Conservation (phyloP, 2,888 invertebrate species). For the Exocentrus adspersus region DNA sequence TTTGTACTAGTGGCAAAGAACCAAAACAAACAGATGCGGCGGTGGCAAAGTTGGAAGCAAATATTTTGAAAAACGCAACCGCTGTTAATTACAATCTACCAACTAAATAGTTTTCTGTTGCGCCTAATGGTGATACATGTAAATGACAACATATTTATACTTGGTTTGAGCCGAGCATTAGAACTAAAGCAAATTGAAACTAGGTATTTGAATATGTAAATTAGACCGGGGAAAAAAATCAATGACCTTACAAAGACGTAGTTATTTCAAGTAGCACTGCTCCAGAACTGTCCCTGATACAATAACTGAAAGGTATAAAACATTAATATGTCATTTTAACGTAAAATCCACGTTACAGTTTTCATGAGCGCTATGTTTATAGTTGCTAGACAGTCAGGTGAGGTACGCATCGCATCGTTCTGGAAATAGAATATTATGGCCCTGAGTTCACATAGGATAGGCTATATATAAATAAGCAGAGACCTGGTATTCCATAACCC, state of each 20-base stretch:
- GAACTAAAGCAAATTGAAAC: not conserved
- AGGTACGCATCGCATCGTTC: constrained; percentile 51
- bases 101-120: too few relatives aligned
- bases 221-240: not conserved
- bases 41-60: too few relatives aligned
- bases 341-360: constrained; percentile 26
- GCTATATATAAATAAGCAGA: constrained; percentile 54
- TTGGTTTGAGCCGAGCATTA: not conserved
- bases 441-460: constrained; percentile 53
- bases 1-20: too few relatives aligned
- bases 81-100: too few relatives aligned
- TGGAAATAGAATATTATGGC: constrained; percentile 55
- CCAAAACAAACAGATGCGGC: too few relatives aligned
- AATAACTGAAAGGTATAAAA: not conserved
- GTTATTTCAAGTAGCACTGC: not conserved
- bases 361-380: constrained; percentile 26
- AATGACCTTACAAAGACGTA: not conserved
- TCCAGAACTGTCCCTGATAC: not conserved
- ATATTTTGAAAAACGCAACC: too few relatives aligned
- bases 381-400: constrained; percentile 53
- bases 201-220: not conserved
- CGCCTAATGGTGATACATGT: too few relatives aligned
- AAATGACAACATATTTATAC: not conserved
- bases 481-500: constrained; percentile 45
- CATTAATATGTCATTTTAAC: constrained; percentile 17